Evolutionary conservation across 2,888 invertebrate genomes (phyloP).

Genomic region (Eucriotettix oculatus): DNA sequence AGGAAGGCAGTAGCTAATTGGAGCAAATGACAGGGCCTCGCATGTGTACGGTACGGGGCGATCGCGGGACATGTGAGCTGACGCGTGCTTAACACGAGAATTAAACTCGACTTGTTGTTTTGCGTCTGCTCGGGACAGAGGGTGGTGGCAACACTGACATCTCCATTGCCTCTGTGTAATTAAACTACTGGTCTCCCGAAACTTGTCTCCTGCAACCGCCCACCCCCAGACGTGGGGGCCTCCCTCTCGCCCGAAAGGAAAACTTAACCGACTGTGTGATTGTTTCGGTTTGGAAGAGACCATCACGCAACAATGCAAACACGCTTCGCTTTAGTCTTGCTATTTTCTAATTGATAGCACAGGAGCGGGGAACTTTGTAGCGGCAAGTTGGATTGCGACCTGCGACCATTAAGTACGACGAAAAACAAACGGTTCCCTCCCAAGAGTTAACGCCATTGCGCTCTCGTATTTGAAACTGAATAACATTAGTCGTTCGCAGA

Average conservation of each 20-base stretch:
- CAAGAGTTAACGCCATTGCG: no score
- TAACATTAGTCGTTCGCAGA: no score
- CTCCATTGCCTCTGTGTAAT: slow-evolving; percentile 4
- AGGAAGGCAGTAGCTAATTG: no score
- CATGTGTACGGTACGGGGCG: neutral
- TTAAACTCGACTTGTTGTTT: slow-evolving; percentile 4
- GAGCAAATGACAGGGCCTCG: no score
- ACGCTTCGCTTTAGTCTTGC: no score
- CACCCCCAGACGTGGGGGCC: neutral
- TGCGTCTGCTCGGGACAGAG: neutral
- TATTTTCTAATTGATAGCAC: no score
- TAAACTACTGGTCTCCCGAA: slow-evolving; percentile 2
- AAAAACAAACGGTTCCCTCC: no score
- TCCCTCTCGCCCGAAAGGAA: neutral
- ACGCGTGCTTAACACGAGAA: slow-evolving; percentile 10
- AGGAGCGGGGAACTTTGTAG: no score
- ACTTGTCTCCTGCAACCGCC: neutral
- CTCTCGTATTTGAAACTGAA: no score
- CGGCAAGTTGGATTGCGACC: no score
- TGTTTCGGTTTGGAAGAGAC: neutral
- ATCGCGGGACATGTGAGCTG: slow-evolving; percentile 9
- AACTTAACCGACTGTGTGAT: neutral
- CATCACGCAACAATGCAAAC: neutral
- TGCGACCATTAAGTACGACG: no score
- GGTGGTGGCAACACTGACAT: neutral